Percentiles rank a stretch among this genome's conserved stretches.
Conservation (phyloP, 2,888 invertebrate genomes). For the Coelopa pilipes region DNA sequence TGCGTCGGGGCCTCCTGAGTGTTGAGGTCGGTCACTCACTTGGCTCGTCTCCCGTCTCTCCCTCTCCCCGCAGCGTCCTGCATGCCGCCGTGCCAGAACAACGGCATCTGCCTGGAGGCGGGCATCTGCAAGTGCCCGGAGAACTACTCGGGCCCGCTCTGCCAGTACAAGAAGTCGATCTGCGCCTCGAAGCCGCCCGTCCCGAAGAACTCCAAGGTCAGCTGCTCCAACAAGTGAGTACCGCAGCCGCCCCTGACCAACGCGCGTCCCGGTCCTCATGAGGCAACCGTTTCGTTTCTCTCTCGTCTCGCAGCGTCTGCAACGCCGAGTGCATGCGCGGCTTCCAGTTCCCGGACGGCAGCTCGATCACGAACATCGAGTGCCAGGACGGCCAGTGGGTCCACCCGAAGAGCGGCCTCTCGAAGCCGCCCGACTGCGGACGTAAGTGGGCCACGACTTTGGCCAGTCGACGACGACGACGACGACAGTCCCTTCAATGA, state of each 20-base stretch:
- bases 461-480: too few relatives aligned
- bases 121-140: conserved; percentile 81
- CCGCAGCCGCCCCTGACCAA: background rate
- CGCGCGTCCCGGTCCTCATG: too few relatives aligned
- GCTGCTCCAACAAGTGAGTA: conserved; percentile 75
- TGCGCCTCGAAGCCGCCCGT: conserved; percentile 75
- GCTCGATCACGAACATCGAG: conserved; percentile 74
- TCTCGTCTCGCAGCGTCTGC: conserved; percentile 70
- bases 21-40: background rate
- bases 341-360: conserved; percentile 79
- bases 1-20: conserved; percentile 17
- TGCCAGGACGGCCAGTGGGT: conserved; percentile 79
- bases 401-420: conserved; percentile 73
- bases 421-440: conserved; percentile 76
- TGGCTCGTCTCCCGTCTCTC: background rate
- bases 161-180: conserved; percentile 79
- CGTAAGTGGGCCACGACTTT: conserved; percentile 70
- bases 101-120: conserved; percentile 81
- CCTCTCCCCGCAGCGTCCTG: conserved; percentile 74
- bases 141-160: conserved; percentile 77
- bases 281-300: too few relatives aligned
- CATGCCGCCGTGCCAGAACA: conserved; percentile 79
- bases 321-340: conserved; percentile 75
- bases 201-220: conserved; percentile 74
- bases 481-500: background rate